Conservation (phyloP, 2,797 vertebrate species). For the Micrastur ruficollis region DNA sequence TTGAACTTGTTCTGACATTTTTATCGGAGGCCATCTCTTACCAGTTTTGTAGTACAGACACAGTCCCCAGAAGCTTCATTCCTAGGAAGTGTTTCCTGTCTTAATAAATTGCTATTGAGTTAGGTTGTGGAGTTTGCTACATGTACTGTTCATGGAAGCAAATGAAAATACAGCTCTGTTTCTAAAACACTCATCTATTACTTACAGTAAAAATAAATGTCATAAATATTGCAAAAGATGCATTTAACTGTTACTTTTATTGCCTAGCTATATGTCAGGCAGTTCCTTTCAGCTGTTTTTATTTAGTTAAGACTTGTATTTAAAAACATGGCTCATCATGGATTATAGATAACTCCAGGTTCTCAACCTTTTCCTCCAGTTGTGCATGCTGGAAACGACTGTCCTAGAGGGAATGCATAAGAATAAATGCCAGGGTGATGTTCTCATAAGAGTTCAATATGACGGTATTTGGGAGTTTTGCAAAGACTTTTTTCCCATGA, state of each 20-base stretch:
- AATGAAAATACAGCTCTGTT: neutral
- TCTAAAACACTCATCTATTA: neutral
- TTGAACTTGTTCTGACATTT: neutral
- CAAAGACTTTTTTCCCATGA: neutral
- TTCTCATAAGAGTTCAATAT: neutral
- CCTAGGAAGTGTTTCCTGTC: neutral
- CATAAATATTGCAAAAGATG: neutral
- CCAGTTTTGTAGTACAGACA: neutral
- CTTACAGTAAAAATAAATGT: neutral
- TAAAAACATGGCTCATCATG: neutral
- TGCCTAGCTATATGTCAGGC: neutral
- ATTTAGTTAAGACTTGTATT: neutral
- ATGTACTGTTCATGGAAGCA: neutral
- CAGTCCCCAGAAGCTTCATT: neutral
- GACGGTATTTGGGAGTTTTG: neutral
- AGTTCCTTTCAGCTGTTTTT: neutral
- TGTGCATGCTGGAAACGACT: neutral
- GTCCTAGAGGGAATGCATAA: neutral
- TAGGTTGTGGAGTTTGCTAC: neutral
- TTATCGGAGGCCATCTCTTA: neutral
- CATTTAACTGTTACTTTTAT: neutral
- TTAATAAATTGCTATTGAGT: neutral
- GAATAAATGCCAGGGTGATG: neutral
- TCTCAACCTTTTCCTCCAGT: neutral
- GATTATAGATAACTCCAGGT: neutral